Evolutionary conservation across 1,140 invertebrate genomes (phyloP), one percentile per base, ranked within the genome.

Genomic region (Homarus americanus): DNA sequence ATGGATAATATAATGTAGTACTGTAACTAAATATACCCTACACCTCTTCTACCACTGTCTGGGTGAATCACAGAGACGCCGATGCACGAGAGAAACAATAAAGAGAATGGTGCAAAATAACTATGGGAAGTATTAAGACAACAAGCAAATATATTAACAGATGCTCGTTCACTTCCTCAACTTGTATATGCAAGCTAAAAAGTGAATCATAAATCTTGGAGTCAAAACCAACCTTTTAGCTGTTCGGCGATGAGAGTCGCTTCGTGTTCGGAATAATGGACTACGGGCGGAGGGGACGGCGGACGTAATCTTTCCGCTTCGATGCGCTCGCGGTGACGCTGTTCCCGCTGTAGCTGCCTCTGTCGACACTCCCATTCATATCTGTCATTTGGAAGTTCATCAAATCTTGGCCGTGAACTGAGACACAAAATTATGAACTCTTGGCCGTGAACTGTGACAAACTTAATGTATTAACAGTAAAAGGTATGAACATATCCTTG

Each of bases 321-420:
- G 92, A 97, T 95, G 90, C 97, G 95, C 94, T 98, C 97, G 34
- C 97, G 94, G 93, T 98, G 97, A 24, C 97, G 95, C 93, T 97
- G 96, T 93, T 98, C 97, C 75, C 97, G 95, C 93, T 97, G 96
- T 85, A 97, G 93, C 93, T 97, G 96, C 63, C 97, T 94, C 94
- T 98, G 97, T 91, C 96, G 96, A 93, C 97, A 98, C 94, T 99
- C 98, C 96, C 96, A 98, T 93, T 99, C 98, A 93, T 97, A 97
- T 69, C 91, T 92, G 66, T 10, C 28, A 69, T 69, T 5, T 4
- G 28, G 24, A 32, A 69, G 5, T 69, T 2, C 24, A 32, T 69
- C 32, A 69, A 9, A 17, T 58, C 17, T 4, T 17, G 53, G 24
- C 2, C 53, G 17, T 5, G 2, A 58, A 58, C 15, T 10, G 53